Evolutionary conservation across 2,797 vertebrate species (phyloP), one percentile per base, ranked within the genome.

Genomic region (Eospalax fontanierii): DNA sequence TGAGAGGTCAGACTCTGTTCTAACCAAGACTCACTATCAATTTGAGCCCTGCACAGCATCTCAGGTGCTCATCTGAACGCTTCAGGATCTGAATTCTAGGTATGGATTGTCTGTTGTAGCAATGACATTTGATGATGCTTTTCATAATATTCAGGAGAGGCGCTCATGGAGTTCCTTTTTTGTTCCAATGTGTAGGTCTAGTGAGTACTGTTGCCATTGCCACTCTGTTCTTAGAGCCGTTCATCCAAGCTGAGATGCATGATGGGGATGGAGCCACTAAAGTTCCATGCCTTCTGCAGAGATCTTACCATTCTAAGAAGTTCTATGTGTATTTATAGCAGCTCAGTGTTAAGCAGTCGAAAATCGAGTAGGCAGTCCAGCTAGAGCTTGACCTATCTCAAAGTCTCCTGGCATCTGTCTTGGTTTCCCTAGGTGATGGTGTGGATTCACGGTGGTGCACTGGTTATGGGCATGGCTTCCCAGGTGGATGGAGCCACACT

Each of bases 361-460:
- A 28, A 61, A 24, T 79, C 11, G 7, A 79, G 19, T 21, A 57
- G n/a, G 50, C 30, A 54, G 21, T 38, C 33, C 14, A 35, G 65
- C 19, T 71, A 30, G 46, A 28, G n/a, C 43, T 63, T 73, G 30
- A 57, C n/a, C 18, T 24, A 61, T 19, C 54, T n/a, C 40, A 70
- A 16, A 90, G 35, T 40, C 19, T 16, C 0, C 0, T 21, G 14
- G 28, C 21, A 4, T 70, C 35, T 61, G n/a, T n/a, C 40, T 74
- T 22, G 18, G n/a, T n/a, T 91, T 93, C 43, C 30, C 40, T 81
- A 99, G 99, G 99, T 99, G 35, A 98, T 99, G 99, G 98, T 99
- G 0, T 80, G 98, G 98, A 99, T 99, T 89, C 99, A 99, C 0
- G 99, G 99, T n/a, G 99, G 99, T 30, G 98, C 59, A 0, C 96